phyloP scores from a whole-genome alignment of 2,888 invertebrate species.

The Aplocera efformata region DNA sequence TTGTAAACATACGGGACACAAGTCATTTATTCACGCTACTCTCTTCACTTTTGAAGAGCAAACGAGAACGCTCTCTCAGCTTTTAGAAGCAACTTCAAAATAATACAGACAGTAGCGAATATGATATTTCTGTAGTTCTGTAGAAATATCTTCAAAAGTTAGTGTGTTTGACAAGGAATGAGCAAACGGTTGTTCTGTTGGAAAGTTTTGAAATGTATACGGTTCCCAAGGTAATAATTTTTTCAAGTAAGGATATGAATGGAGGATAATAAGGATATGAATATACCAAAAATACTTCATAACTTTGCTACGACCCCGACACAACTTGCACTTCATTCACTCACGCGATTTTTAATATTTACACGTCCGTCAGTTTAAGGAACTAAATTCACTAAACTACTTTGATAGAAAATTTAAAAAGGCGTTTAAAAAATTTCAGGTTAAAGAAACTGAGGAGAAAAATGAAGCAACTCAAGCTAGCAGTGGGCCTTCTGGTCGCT shows the following conservation, averaged over 20 bases:
- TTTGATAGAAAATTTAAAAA: no score
- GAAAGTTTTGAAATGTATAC: conserved; percentile 35
- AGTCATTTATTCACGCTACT: neutral
- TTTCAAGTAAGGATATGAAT: neutral
- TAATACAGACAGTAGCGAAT: no score
- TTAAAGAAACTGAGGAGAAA: conserved; percentile 44
- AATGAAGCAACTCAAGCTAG: conserved; percentile 46
- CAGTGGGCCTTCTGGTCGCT: conserved; percentile 30
- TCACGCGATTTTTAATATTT: no score
- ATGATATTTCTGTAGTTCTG: neutral
- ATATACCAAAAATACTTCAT: no score
- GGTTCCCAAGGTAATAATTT: conserved; percentile 38
- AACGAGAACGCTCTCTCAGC: neutral
- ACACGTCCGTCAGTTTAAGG: no score
- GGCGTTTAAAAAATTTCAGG: conserved; percentile 37
- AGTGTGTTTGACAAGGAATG: conserved; percentile 1
- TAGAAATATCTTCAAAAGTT: neutral
- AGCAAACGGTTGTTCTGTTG: conserved; percentile 21
- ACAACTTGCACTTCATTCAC: no score
- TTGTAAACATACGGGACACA: conserved; percentile 1
- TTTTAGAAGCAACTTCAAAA: conserved; percentile 6
- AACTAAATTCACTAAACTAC: no score
- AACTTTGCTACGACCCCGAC: no score
- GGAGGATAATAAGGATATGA: no score
- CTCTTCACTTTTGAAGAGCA: neutral